Evolutionary conservation across 30 jellyfish, hydroid and myxozoan genomes (phyloP).

Genomic region (Aurelia sp.): DNA sequence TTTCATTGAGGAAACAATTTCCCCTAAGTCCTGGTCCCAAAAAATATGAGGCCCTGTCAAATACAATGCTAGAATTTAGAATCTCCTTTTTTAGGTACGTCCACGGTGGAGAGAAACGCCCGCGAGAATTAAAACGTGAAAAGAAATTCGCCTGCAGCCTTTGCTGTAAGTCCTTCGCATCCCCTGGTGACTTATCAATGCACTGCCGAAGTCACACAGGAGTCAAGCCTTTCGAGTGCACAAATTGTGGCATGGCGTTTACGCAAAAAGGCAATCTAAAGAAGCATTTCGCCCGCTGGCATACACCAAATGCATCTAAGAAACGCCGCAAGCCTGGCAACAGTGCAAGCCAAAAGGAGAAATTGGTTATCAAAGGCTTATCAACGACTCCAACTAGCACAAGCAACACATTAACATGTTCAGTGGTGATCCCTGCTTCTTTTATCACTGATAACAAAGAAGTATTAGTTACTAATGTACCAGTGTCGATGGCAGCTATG

Average conservation of each 20-base stretch:
- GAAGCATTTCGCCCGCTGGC: conserved; percentile 76
- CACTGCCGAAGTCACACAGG: conserved; percentile 78
- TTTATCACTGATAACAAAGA: conserved; percentile 51
- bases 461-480: conserved; percentile 43
- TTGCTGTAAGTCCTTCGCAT: conserved; percentile 55
- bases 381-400: conserved; percentile 3
- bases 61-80: too few relatives aligned
- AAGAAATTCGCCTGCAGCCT: conserved; percentile 52
- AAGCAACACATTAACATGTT: conserved; percentile 26
- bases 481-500: conserved; percentile 64
- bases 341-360: conserved; percentile 24
- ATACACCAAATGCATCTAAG: conserved; percentile 47
- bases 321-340: conserved; percentile 26
- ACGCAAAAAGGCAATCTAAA: conserved; percentile 71
- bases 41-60: too few relatives aligned
- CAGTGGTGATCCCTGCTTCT: conserved; percentile 55
- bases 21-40: too few relatives aligned
- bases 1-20: too few relatives aligned
- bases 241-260: conserved; percentile 83
- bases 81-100: conserved; percentile 42
- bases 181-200: conserved; percentile 67
- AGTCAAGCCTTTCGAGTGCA: conserved; percentile 67
- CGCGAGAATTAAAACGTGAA: conserved; percentile 37
- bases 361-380: conserved; percentile 48
- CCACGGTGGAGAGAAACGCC: conserved; percentile 78